These are phyloP conservation scores for Cryptotermes secundus DNA, from an alignment of 1,140 invertebrate genomes.

Conservation along the genomic window DNA sequence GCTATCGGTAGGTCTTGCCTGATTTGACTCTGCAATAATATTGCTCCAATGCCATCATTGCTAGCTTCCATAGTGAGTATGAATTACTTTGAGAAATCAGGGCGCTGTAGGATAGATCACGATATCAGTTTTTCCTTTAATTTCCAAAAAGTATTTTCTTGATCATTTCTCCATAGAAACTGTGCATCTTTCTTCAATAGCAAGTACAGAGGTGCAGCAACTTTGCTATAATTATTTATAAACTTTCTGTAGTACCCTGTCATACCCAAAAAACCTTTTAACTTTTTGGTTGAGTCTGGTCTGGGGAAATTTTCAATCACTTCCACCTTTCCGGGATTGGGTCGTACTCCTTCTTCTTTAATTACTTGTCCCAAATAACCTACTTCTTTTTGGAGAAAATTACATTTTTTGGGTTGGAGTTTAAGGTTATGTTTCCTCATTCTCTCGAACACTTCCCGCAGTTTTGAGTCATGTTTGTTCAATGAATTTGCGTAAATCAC, in stretches of 20 bases:
- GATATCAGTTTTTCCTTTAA: conserved; percentile 34
- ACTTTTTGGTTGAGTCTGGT: no score
- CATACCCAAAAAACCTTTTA: no score
- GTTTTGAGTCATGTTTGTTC: conserved; percentile 34
- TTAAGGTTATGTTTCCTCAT: conserved; percentile 39
- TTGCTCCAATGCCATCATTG: conserved; percentile 37
- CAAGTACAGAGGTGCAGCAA: conserved; percentile 36
- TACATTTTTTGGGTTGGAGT: conserved; percentile 41
- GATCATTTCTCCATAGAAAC: conserved; percentile 34
- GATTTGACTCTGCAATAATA: conserved; percentile 35
- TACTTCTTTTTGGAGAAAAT: conserved; percentile 38
- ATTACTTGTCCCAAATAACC: no score
- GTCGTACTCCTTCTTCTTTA: no score
- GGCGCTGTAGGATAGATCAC: conserved; percentile 35
- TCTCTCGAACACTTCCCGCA: conserved; percentile 39
- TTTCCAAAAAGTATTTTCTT: conserved; percentile 31
- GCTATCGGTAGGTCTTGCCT: conserved; percentile 33
- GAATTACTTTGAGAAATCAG: conserved; percentile 38
- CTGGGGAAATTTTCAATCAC: no score
- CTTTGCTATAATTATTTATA: no score
- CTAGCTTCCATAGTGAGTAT: conserved; percentile 39
- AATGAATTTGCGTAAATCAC: conserved; percentile 38
- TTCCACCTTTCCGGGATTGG: no score
- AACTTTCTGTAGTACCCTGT: no score
- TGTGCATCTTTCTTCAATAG: conserved; percentile 36